These are phyloP conservation scores for Apteryx owenii DNA, from an alignment of 2,113 vertebrate species.

Conservation along the genomic window DNA sequence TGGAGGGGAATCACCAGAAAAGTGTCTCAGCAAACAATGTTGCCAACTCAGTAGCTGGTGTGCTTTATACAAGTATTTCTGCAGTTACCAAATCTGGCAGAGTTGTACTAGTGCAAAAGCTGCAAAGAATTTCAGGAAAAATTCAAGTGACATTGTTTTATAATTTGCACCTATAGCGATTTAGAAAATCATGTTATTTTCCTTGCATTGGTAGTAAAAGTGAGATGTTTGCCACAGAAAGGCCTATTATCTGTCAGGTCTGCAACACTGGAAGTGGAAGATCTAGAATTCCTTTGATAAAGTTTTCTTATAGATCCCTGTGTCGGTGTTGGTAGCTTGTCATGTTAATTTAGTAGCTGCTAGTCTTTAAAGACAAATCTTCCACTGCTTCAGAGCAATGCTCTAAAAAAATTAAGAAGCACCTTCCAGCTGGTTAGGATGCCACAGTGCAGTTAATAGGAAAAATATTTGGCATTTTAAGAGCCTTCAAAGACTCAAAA, in stretches of 20 bases:
- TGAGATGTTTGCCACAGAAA: neutral
- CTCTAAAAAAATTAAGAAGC: neutral
- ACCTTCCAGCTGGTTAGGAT: neutral
- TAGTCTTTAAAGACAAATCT: neutral
- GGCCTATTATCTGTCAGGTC: neutral
- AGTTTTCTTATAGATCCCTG: neutral
- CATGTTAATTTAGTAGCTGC: neutral
- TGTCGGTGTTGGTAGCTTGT: neutral
- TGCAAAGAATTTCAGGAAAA: neutral
- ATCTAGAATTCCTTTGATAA: neutral
- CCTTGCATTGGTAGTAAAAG: neutral
- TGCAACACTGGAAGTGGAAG: neutral
- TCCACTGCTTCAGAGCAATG: neutral
- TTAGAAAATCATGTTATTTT: neutral
- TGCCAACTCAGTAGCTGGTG: neutral
- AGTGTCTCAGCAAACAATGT: neutral
- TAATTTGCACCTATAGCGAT: neutral
- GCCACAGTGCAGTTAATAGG: neutral
- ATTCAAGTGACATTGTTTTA: neutral
- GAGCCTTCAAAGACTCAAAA: constrained; percentile 25
- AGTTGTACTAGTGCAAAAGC: neutral
- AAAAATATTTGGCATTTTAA: constrained; percentile 25
- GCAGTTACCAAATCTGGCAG: neutral
- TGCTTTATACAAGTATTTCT: neutral
- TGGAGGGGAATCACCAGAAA: neutral